Conservation (phyloP, 2,888 invertebrate genomes). For the Volucella bombylans region DNA sequence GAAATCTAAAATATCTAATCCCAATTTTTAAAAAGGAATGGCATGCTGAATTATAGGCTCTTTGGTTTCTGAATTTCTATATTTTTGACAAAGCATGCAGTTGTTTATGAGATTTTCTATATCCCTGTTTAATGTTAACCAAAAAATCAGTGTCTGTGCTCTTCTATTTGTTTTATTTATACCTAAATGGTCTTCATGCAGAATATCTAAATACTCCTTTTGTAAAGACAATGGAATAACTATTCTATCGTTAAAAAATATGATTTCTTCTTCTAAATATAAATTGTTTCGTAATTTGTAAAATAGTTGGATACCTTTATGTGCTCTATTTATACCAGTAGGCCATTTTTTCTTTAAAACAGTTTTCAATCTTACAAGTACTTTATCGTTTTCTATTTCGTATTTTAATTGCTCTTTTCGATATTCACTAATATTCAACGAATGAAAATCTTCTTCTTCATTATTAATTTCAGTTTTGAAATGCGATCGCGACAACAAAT, state of each 20-base stretch:
- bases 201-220: conserved; percentile 69
- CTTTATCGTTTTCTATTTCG: too few species aligned
- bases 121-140: too few species aligned
- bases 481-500: too few species aligned
- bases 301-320: conserved; percentile 54
- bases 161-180: conserved; percentile 73
- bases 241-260: conserved; percentile 73
- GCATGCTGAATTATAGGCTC: too few species aligned
- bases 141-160: conserved; percentile 72
- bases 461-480: too few species aligned
- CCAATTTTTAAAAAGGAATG: conserved; percentile 43
- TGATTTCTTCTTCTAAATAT: conserved; percentile 44
- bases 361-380: too few species aligned
- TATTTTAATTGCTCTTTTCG: too few species aligned
- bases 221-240: conserved; percentile 72
- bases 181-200: conserved; percentile 74
- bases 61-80: too few species aligned
- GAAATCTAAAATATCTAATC: conserved; percentile 75
- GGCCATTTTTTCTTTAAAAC: too few species aligned
- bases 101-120: conserved; percentile 52
- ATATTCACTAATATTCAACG: too few species aligned
- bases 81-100: background rate
- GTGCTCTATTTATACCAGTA: conserved; percentile 2
- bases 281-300: conserved; percentile 71
- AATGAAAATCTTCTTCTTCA: too few species aligned